A percentile compares a stretch with the other conserved stretches of the same genome.
Evolutionary conservation across 2,888 invertebrate genomes (phyloP).

Genomic region (Lysandra coridon): DNA sequence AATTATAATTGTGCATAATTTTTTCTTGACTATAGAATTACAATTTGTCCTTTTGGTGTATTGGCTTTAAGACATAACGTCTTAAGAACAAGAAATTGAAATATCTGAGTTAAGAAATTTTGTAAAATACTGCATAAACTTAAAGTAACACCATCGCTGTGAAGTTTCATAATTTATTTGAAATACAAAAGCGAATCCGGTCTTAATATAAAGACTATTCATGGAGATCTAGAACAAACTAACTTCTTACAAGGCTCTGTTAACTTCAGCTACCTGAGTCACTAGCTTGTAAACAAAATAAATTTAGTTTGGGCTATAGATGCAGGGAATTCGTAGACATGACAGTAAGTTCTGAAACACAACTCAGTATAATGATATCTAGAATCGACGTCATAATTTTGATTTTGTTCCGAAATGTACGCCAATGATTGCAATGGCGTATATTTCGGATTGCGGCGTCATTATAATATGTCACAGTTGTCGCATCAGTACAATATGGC

Average conservation of each 20-base stretch:
- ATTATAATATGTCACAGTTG: no score
- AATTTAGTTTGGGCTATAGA: slow-evolving; percentile 10
- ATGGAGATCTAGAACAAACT: slow-evolving; percentile 16
- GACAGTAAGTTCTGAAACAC: not conserved
- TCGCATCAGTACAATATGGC: no score
- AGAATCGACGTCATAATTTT: no score
- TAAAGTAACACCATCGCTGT: not conserved
- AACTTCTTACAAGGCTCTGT: slow-evolving; percentile 25
- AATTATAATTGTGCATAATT: no score
- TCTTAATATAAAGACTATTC: slow-evolving; percentile 4
- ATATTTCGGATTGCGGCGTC: no score
- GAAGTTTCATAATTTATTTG: slow-evolving; percentile 15
- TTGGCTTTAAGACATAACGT: not conserved
- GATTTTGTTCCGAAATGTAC: no score
- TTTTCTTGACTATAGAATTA: no score
- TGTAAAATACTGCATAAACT: not conserved
- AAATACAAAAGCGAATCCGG: slow-evolving; percentile 15
- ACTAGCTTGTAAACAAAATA: slow-evolving; percentile 21
- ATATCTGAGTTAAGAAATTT: not conserved
- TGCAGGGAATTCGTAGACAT: not conserved
- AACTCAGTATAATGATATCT: not conserved
- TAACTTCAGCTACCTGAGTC: slow-evolving; percentile 25
- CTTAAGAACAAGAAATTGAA: not conserved
- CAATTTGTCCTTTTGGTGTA: no score
- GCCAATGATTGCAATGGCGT: no score